Percentiles rank a stretch among this genome's conserved stretches.
phyloP scores from a whole-genome alignment of 2,113 vertebrate genomes.

The Menura novaehollandiae region DNA sequence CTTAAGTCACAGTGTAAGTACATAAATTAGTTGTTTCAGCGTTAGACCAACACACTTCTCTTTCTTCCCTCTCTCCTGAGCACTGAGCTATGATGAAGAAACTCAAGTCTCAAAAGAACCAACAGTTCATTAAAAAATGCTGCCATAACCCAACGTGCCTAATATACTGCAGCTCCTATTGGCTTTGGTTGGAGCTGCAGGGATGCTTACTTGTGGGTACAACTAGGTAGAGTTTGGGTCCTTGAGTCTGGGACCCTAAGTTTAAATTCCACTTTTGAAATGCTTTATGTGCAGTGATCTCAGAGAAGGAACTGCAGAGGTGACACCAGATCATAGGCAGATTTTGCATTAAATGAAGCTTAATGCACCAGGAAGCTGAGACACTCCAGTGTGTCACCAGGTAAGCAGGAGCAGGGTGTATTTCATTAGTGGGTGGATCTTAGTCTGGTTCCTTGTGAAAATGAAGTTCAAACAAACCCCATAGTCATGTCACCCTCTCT shows the following conservation, averaged over 20 bases:
- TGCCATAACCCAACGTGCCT: not conserved
- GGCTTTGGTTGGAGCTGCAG: not conserved
- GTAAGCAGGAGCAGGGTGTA: not conserved
- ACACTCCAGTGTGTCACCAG: not conserved
- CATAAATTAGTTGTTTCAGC: conserved; percentile 70
- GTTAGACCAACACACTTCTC: conserved; percentile 45
- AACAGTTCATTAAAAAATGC: conserved; percentile 34
- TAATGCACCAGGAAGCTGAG: not conserved
- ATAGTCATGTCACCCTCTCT: not conserved
- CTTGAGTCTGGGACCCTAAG: not conserved
- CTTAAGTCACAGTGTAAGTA: conserved; percentile 66
- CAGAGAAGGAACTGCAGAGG: not conserved
- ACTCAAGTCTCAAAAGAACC: conserved; percentile 6
- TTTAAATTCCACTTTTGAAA: not conserved
- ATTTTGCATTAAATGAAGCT: not conserved
- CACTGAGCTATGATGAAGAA: conserved; percentile 13
- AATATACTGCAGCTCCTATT: not conserved
- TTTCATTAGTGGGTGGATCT: conserved; percentile 6
- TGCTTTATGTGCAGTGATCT: not conserved
- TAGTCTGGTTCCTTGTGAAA: conserved; percentile 17
- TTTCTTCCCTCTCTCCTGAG: conserved; percentile 41
- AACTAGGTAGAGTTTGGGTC: not conserved
- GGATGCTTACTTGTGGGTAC: not conserved
- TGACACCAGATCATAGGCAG: not conserved
- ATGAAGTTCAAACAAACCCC: conserved; percentile 5